phyloP scores from a whole-genome alignment of 2,113 vertebrate genomes.

The Centropus unirufus region DNA sequence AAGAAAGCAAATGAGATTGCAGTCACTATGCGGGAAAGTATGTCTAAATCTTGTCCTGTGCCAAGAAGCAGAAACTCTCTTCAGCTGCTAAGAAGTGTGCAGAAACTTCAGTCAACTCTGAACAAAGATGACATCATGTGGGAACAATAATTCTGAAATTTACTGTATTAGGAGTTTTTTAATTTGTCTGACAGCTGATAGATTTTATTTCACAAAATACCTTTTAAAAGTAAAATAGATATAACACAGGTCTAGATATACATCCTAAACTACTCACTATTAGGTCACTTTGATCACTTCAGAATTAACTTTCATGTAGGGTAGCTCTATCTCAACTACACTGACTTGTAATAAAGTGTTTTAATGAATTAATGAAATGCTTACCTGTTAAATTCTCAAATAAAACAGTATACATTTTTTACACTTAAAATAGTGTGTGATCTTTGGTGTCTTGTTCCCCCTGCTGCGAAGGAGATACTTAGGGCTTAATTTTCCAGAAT shows the following conservation, averaged over 20 bases:
- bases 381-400: background rate
- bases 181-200: background rate
- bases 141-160: constrained; percentile 76
- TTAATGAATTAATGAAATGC: background rate
- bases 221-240: background rate
- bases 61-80: constrained; percentile 72
- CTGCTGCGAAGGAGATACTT: background rate
- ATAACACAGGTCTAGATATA: background rate
- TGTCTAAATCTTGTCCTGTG: constrained; percentile 43
- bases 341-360: background rate
- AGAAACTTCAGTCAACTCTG: constrained; percentile 82
- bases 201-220: background rate
- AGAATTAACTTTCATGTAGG: background rate
- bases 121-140: constrained; percentile 82
- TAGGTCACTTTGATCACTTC: background rate
- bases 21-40: constrained; percentile 56
- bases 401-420: background rate
- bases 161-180: background rate
- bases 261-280: background rate
- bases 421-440: background rate
- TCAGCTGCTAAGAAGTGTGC: constrained; percentile 79
- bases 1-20: constrained; percentile 54
- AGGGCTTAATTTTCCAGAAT: background rate
- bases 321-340: background rate
- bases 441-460: background rate